A percentile compares a stretch with the other conserved stretches of the same genome.
Evolutionary conservation across 2,888 invertebrate genomes (phyloP).

Genomic region (Polia nebulosa): DNA sequence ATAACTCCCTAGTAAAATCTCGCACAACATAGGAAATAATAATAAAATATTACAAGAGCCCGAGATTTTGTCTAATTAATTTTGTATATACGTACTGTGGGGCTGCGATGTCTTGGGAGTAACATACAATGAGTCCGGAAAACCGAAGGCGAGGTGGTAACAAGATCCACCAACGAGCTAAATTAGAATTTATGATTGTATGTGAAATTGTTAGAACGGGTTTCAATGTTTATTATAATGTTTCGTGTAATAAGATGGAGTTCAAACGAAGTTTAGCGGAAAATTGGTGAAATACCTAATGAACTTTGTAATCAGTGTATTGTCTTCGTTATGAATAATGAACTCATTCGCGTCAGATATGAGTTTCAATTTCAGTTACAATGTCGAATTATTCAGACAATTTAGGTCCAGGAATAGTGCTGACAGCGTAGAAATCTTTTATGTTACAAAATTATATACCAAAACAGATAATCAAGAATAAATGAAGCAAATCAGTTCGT

Average conservation of each 20-base stretch:
- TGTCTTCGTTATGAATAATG: slow-evolving; percentile 65
- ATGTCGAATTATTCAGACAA: background rate
- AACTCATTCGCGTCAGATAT: slow-evolving; percentile 22
- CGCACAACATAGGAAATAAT: slow-evolving; percentile 87
- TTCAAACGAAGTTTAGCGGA: slow-evolving; percentile 77
- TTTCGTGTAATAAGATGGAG: slow-evolving; percentile 77
- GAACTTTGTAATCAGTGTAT: slow-evolving; percentile 79
- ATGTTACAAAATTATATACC: too few species aligned
- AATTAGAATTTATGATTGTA: slow-evolving; percentile 91
- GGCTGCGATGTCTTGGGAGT: slow-evolving; percentile 89
- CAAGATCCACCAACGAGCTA: slow-evolving; percentile 87
- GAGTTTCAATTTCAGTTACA: slow-evolving; percentile 15
- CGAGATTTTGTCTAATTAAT: slow-evolving; percentile 90
- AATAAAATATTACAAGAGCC: slow-evolving; percentile 90
- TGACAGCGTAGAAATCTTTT: too few species aligned
- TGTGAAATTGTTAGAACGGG: slow-evolving; percentile 89
- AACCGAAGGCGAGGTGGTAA: slow-evolving; percentile 87
- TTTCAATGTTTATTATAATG: slow-evolving; percentile 84
- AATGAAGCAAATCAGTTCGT: slow-evolving; percentile 15
- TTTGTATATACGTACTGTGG: slow-evolving; percentile 87
- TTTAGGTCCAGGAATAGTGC: background rate
- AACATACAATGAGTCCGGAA: slow-evolving; percentile 88
- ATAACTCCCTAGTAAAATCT: slow-evolving; percentile 88
- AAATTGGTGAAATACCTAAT: slow-evolving; percentile 75
- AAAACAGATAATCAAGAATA: background rate